Evolutionary conservation across 2,797 vertebrate species (phyloP).

Genomic region (Nannoperca obscura): DNA sequence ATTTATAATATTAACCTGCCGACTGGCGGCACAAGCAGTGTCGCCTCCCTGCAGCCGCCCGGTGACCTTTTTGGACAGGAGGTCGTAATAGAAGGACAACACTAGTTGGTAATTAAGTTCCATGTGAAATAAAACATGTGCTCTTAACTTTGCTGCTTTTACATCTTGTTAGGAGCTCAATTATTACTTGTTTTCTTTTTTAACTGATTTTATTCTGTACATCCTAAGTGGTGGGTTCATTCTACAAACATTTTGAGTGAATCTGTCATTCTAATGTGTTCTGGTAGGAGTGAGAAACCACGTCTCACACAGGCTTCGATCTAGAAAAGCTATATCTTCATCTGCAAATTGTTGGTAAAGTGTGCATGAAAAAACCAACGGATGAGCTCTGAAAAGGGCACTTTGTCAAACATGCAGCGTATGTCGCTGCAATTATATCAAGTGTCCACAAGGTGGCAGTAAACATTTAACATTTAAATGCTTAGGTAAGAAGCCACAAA

Average conservation of each 20-base stretch:
- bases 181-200: not conserved
- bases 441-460: constrained; percentile 53
- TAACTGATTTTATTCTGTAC: not conserved
- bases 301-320: not conserved
- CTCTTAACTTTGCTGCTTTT: not conserved
- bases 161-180: not conserved
- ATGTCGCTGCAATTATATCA: constrained; percentile 15
- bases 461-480: not conserved
- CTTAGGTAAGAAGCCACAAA: not conserved
- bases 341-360: not conserved
- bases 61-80: constrained; percentile 17
- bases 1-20: constrained; percentile 70
- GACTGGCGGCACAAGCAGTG: constrained; percentile 6
- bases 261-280: too few species aligned
- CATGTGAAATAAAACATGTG: constrained; percentile 15
- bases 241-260: too few species aligned
- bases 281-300: not conserved
- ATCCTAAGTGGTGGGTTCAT: too few species aligned
- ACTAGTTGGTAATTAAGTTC: constrained; percentile 59
- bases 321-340: not conserved
- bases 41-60: constrained; percentile 3
- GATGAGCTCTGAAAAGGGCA: not conserved
- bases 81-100: constrained; percentile 9
- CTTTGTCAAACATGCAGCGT: not conserved
- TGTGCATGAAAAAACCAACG: not conserved